Base-by-base conservation (phyloP, 2,888 invertebrate genomes). In the Synergus umbraculus region DNA sequence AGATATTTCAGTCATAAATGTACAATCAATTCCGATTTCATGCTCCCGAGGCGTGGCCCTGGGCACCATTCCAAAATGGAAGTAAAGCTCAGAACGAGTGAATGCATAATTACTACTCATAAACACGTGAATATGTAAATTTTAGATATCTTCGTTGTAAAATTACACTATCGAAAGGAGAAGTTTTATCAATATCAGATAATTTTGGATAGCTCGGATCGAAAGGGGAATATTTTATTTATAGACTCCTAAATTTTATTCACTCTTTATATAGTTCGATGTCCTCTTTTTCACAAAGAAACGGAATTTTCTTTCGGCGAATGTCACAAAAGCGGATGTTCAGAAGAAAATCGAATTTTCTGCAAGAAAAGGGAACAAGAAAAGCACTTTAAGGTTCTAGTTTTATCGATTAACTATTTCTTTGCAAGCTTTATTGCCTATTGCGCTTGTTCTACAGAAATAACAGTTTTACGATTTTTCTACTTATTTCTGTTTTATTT, bases 261-360 rank as follows among this genome's bases (percentile, higher is more conserved):
- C 29, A 8, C 49, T 46, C 49, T 46, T 69, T n/a, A 15, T 67
- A 12, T 49, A 22, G 9, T 67, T 69, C 13, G 46, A 49, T 49
- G 49, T 69, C 46, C 22, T 13, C 8, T 22, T 46, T 22, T 49
- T 69, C 15, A 22, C 13, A 5, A 46, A 46, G 69, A 69, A 69
- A 29, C 22, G 69, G 49, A 46, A 69, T 69, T 69, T 69, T 69
- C 49, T 69, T 69, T 22, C 13, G 3, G 29, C 12, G 22, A 29
- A 49, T 69, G 49, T 69, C 46, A 69, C 69, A 69, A 49, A 69
- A 69, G 46, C 69, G 49, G 69, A 49, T 49, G 69, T 69, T 29
- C n/a, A 46, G 22, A 69, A 49, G 49, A 49, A 49, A 69, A 49
- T 69, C 49, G 49, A 49, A 69, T 46, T 69, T 69, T 49, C 67